Base-by-base conservation (phyloP, 2,888 invertebrate genomes). In the Phortica magna region DNA sequence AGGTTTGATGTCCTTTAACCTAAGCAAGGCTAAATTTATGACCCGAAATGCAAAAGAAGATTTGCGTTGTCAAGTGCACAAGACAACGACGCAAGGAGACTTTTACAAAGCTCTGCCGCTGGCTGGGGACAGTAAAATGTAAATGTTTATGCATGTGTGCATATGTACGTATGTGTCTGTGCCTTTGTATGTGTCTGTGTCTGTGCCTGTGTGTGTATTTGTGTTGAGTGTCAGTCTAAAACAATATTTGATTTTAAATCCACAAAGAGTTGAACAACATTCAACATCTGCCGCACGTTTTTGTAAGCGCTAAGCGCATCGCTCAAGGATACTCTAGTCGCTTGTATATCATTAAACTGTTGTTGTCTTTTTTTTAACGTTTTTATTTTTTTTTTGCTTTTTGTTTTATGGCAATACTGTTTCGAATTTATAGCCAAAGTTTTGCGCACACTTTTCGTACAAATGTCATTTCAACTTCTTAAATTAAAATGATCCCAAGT, bases 191-290 rank as follows among this genome's bases (percentile, higher is more conserved):
- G 48, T 48, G 48, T 48, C 10, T 48, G 31, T 31, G 31, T 1
- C 31, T 31, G 2, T 31, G 31, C 5, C 2, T 55, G 55, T 55
- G 10, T 22, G 17, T 22, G n/a, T 9, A 9, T 22, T 22, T 61
- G 61, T 22, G 19, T 68, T 43, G 68, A 68, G 31, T 64, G 64
- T 12, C 64, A 64, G 64, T 39, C 64, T 64, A 68, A 43, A 68
- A 68, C 68, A 68, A 68, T 68, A 68, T 68, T 48, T 68, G 68
- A 68, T 68, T 68, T 42, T 68, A 17, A 68, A 12, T 43, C 68
- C 68, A 68, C 68, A 68, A 68, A 68, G 68, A 68, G 68, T 68
- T 68, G 17, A 43, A 68, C 4, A 68, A 43, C 17, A 43, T 10
- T 43, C 43, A 61, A 3, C 31, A 61, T 48, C 3, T 48, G 48